phyloP scores from a whole-genome alignment of 2,888 invertebrate genomes.

The Beris chalybata region DNA sequence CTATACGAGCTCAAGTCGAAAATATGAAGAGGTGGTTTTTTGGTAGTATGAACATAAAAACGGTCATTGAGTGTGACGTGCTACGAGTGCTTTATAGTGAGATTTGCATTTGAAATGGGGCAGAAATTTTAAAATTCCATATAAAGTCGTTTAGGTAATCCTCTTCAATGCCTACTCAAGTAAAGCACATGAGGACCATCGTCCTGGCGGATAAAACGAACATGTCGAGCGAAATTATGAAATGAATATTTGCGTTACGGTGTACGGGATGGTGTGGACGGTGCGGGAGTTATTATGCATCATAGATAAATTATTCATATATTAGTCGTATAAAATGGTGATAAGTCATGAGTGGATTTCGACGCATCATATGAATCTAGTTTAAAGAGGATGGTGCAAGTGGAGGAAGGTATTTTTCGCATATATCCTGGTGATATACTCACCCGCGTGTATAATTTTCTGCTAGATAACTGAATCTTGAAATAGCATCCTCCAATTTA shows the following conservation, averaged over 20 bases:
- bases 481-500: too few relatives aligned
- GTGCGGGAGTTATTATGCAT: background rate
- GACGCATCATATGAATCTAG: too few relatives aligned
- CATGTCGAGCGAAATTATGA: slow-evolving; percentile 7
- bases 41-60: slow-evolving; percentile 6
- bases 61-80: slow-evolving; percentile 40
- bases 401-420: background rate
- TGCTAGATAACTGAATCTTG: too few relatives aligned
- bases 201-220: too few relatives aligned
- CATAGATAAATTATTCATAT: too few relatives aligned
- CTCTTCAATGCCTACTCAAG: background rate
- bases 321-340: too few relatives aligned
- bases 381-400: too few relatives aligned
- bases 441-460: too few relatives aligned
- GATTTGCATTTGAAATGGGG: slow-evolving; percentile 43
- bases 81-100: slow-evolving; percentile 44
- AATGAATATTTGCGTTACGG: slow-evolving; percentile 8
- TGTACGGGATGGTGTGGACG: slow-evolving; percentile 24
- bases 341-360: too few relatives aligned
- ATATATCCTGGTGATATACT: too few relatives aligned
- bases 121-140: slow-evolving; percentile 24
- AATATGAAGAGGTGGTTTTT: too few relatives aligned
- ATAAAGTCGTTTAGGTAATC: slow-evolving; percentile 30
- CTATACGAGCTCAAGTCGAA: too few relatives aligned
- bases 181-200: background rate